Percentiles rank a stretch among this genome's conserved stretches.
Conservation (phyloP, 2,888 invertebrate species). For the Synergus itoensis region DNA sequence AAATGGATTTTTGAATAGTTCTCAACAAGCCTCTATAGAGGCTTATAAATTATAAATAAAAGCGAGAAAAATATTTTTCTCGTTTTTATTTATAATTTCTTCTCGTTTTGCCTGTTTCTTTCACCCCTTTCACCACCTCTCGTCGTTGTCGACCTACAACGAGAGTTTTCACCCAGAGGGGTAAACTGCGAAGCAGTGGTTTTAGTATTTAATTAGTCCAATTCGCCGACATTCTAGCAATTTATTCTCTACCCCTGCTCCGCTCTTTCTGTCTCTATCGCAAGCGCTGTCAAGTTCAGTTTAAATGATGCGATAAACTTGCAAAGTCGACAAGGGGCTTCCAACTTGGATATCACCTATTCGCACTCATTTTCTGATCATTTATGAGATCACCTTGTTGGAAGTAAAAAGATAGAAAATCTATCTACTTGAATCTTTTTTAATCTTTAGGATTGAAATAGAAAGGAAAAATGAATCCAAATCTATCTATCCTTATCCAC, state of each 20-base stretch:
- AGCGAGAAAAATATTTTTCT: conserved; percentile 52
- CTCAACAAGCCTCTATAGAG: no score
- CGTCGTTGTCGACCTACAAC: conserved; percentile 20
- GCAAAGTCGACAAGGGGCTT: conserved; percentile 21
- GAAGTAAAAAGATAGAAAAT: no score
- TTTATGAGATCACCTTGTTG: no score
- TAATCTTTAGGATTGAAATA: no score
- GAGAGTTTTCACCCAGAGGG: conserved; percentile 42
- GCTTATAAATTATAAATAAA: conserved; percentile 47
- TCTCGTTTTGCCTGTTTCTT: conserved; percentile 44
- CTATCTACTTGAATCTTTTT: no score
- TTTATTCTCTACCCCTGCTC: conserved; percentile 47
- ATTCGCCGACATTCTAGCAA: conserved; percentile 48
- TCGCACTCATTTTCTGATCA: conserved; percentile 48
- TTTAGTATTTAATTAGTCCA: conserved; percentile 64
- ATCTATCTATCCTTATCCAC: no score
- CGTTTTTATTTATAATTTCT: conserved; percentile 51
- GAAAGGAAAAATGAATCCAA: no score
- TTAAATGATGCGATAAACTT: conserved; percentile 21
- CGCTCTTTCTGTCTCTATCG: neutral
- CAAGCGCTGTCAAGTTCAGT: neutral
- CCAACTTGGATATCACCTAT: conserved; percentile 4
- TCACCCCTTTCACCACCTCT: conserved; percentile 39
- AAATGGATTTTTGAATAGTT: neutral
- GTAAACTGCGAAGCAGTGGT: conserved; percentile 46